Percentiles rank a stretch among this genome's conserved stretches.
These are phyloP conservation scores for Casuarius casuarius DNA, from an alignment of 2,113 vertebrate species.

Conservation along the genomic window DNA sequence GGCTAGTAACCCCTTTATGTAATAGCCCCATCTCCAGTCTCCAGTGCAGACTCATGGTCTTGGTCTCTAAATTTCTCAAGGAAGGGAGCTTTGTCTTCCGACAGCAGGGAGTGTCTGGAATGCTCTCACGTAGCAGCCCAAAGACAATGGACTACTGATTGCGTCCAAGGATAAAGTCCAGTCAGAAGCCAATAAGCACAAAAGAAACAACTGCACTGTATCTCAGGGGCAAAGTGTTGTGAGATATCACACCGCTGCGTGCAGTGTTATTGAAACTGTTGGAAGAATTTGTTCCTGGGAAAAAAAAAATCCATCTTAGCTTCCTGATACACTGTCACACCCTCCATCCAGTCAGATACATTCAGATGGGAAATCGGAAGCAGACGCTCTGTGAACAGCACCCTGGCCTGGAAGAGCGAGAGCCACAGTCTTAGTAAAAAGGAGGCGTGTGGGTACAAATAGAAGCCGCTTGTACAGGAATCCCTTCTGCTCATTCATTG, in stretches of 20 bases:
- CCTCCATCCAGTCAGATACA: background rate
- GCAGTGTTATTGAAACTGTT: background rate
- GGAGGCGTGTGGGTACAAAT: background rate
- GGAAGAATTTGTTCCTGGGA: background rate
- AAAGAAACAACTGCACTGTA: background rate
- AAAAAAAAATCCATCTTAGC: background rate
- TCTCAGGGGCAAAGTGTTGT: background rate
- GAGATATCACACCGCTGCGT: accelerated
- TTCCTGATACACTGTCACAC: background rate
- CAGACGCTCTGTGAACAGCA: background rate
- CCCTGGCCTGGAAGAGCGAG: background rate
- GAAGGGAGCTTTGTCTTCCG: background rate
- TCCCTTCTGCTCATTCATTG: background rate
- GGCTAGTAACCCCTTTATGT: background rate
- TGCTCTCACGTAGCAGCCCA: background rate
- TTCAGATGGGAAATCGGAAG: background rate
- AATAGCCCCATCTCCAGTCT: background rate
- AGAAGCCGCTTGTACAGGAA: background rate
- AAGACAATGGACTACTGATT: background rate
- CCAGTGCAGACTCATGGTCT: background rate
- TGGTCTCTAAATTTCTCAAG: background rate
- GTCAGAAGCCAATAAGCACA: background rate
- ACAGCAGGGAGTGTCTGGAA: conserved; percentile 19
- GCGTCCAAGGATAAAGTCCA: background rate
- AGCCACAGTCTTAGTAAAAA: background rate